phyloP scores from a whole-genome alignment of 1,140 invertebrate species.

The Streblospio benedicti region DNA sequence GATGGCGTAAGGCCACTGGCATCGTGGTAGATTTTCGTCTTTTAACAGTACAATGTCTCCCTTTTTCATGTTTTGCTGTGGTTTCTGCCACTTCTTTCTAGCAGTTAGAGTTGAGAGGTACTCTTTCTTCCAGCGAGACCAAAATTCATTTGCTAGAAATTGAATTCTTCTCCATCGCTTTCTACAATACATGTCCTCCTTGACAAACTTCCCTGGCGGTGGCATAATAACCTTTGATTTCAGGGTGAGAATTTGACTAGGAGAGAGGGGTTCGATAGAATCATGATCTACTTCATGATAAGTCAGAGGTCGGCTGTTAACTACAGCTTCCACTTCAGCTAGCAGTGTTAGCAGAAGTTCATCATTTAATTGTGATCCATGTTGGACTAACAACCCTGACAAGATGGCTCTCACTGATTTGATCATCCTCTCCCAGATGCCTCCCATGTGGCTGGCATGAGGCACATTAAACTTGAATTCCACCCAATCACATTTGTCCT shows the following conservation, averaged over 20 bases:
- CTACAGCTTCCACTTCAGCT: constrained; percentile 21
- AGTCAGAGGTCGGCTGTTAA: constrained; percentile 20
- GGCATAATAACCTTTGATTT: constrained; percentile 1
- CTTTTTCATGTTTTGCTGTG: constrained; percentile 3
- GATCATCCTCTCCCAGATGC: constrained; percentile 28
- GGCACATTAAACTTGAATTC: constrained; percentile 13
- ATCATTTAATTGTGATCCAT: neutral
- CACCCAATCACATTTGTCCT: constrained; percentile 10
- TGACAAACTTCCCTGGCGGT: constrained; percentile 7
- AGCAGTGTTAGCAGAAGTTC: constrained; percentile 17
- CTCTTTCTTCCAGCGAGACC: constrained; percentile 19
- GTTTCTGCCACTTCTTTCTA: constrained; percentile 18
- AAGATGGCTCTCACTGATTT: constrained; percentile 23
- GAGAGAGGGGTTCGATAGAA: constrained; percentile 14
- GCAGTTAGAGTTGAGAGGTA: constrained; percentile 22
- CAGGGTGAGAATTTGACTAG: constrained; percentile 14
- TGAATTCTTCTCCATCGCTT: constrained; percentile 22
- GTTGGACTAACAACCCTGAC: constrained; percentile 17
- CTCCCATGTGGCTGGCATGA: constrained; percentile 8
- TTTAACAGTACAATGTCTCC: constrained; percentile 11
- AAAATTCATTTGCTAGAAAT: constrained; percentile 22
- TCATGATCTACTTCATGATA: constrained; percentile 15
- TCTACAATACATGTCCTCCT: constrained; percentile 9
- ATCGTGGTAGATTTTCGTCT: neutral
- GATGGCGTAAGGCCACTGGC: constrained; percentile 5